phyloP scores from a whole-genome alignment of 2,113 vertebrate species.

The Rhadina sibilatrix region DNA sequence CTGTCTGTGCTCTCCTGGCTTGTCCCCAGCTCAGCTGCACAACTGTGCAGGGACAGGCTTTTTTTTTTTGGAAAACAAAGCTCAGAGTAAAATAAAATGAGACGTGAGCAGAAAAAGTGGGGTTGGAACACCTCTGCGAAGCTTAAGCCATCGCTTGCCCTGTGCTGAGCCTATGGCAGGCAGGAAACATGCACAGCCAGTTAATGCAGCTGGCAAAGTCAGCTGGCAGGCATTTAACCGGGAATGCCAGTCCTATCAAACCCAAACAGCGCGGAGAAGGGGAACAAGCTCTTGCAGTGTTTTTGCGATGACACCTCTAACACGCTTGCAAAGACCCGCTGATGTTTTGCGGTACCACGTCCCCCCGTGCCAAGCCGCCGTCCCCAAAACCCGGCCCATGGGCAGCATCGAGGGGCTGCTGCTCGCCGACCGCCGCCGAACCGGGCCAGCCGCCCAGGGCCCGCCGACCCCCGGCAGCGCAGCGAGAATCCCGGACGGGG shows the following conservation, averaged over 20 bases:
- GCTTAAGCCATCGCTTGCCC: fast-evolving
- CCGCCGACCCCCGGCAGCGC: background rate
- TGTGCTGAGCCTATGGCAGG: fast-evolving
- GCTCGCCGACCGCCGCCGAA: background rate
- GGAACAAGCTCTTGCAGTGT: fast-evolving
- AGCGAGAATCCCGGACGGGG: no score
- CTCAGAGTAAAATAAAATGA: background rate
- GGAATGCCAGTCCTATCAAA: fast-evolving
- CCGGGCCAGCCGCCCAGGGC: background rate
- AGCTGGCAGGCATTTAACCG: fast-evolving
- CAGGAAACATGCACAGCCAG: fast-evolving
- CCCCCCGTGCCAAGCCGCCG: no score
- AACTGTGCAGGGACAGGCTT: fast-evolving
- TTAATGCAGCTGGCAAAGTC: background rate
- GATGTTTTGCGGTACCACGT: fast-evolving
- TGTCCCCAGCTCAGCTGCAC: background rate
- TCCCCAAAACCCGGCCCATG: background rate
- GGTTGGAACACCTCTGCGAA: fast-evolving
- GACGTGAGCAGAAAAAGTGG: fast-evolving
- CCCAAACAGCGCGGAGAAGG: background rate
- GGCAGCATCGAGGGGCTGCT: background rate
- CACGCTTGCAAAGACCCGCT: fast-evolving
- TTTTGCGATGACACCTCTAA: fast-evolving
- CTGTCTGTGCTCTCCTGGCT: fast-evolving
- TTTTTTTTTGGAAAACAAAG: background rate